Evolutionary conservation across 2,888 invertebrate species (phyloP).

Genomic region (Oscheius sp.): DNA sequence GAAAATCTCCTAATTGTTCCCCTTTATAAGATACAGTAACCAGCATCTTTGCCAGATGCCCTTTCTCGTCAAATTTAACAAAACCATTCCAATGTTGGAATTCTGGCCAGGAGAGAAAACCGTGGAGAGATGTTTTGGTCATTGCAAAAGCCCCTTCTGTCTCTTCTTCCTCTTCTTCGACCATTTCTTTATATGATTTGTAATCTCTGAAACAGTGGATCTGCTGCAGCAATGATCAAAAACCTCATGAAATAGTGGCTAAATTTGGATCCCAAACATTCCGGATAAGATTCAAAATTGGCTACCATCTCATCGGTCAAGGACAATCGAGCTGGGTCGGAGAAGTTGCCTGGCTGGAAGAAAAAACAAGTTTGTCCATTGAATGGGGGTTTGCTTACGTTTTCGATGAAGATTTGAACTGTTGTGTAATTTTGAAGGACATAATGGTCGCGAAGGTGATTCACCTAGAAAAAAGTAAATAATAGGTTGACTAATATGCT

Average conservation of each 20-base stretch:
- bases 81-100: conserved; percentile 69
- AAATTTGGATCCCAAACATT: conserved; percentile 63
- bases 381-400: conserved; percentile 43
- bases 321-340: conserved; percentile 46
- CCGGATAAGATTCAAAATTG: conserved; percentile 63
- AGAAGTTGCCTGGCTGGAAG: conserved; percentile 61
- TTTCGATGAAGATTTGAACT: conserved; percentile 65
- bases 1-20: conserved; percentile 55
- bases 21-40: conserved; percentile 67
- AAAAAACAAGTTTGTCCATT: not conserved
- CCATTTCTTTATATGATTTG: conserved; percentile 41
- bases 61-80: conserved; percentile 58
- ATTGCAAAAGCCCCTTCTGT: conserved; percentile 38
- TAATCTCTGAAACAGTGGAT: conserved; percentile 47
- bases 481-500: too few species aligned
- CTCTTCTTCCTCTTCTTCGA: conserved; percentile 40
- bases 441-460: conserved; percentile 63
- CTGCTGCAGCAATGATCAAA: not conserved
- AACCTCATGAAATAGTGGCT: conserved; percentile 66
- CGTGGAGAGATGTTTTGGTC: conserved; percentile 54
- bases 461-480: conserved; percentile 63
- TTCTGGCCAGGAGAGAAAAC: conserved; percentile 69
- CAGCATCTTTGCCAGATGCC: conserved; percentile 57
- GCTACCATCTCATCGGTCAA: conserved; percentile 55
- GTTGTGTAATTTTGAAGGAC: conserved; percentile 68